Conservation (phyloP, 2,113 vertebrate species). For the Oncorhynchus gorbuscha region DNA sequence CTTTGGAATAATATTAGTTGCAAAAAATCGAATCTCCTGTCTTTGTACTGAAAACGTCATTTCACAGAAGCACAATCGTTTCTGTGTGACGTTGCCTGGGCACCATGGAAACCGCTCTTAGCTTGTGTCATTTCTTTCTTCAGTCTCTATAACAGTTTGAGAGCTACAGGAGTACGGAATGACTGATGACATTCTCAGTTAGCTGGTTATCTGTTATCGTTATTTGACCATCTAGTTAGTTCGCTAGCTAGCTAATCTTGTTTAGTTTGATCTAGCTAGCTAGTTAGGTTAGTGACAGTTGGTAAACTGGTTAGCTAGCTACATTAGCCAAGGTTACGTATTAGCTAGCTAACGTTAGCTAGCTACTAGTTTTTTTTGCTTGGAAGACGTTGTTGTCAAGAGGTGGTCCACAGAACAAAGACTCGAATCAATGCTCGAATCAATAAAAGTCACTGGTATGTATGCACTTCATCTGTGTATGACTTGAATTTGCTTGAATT, state of each 20-base stretch:
- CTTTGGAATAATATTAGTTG: too few relatives aligned
- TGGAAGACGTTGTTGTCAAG: background rate
- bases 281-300: too few relatives aligned
- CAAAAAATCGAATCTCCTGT: too few relatives aligned
- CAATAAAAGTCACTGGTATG: conserved; percentile 70
- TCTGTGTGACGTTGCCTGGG: conserved; percentile 10
- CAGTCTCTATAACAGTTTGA: background rate
- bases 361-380: conserved; percentile 5
- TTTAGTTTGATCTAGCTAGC: background rate
- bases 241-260: background rate
- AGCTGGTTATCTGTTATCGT: background rate
- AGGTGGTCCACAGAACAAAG: too few relatives aligned
- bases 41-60: too few relatives aligned
- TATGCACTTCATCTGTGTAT: background rate
- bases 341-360: background rate
- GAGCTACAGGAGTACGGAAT: background rate
- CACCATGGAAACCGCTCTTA: conserved; percentile 40
- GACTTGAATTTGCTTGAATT: background rate
- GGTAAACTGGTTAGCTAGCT: too few relatives aligned
- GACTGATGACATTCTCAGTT: background rate
- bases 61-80: background rate
- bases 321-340: background rate
- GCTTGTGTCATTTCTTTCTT: background rate
- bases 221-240: background rate
- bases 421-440: conserved; percentile 59